Percentiles rank a stretch among this genome's conserved stretches.
phyloP scores from a whole-genome alignment of 2,797 vertebrate genomes.

The Aphelocoma californica region DNA sequence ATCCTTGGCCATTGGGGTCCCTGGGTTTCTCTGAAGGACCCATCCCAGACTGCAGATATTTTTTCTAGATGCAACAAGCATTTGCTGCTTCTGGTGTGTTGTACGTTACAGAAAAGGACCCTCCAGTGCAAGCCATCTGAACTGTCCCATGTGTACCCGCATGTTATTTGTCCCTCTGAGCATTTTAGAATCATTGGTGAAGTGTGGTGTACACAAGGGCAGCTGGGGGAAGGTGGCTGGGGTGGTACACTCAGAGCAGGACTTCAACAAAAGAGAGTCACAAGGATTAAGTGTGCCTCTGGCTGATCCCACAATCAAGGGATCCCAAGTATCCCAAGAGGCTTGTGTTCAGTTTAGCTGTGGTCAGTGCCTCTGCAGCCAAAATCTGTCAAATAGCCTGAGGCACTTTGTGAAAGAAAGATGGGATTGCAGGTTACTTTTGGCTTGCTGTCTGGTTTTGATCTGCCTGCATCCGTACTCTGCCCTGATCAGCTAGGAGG shows the following conservation, averaged over 20 bases:
- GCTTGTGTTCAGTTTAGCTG: not conserved
- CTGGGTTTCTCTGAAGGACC: not conserved
- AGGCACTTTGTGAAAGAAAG: not conserved
- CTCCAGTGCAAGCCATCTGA: not conserved
- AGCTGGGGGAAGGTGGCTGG: rapidly evolving
- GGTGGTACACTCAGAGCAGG: rapidly evolving
- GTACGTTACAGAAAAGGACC: not conserved
- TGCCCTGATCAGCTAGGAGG: not conserved
- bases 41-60: not conserved
- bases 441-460: not conserved
- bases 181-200: not conserved
- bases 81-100: not conserved
- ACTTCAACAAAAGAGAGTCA: rapidly evolving
- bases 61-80: not conserved
- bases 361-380: not conserved
- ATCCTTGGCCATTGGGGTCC: not conserved
- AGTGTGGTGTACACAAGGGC: not conserved
- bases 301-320: not conserved
- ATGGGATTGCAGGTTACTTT: not conserved
- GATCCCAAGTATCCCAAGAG: not conserved
- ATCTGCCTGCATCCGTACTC: not conserved
- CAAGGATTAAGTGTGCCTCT: not conserved
- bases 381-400: not conserved
- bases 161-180: not conserved
- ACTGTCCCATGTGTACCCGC: not conserved